Conservation (phyloP, 2,888 invertebrate genomes). For the Leptura quadrifasciata region DNA sequence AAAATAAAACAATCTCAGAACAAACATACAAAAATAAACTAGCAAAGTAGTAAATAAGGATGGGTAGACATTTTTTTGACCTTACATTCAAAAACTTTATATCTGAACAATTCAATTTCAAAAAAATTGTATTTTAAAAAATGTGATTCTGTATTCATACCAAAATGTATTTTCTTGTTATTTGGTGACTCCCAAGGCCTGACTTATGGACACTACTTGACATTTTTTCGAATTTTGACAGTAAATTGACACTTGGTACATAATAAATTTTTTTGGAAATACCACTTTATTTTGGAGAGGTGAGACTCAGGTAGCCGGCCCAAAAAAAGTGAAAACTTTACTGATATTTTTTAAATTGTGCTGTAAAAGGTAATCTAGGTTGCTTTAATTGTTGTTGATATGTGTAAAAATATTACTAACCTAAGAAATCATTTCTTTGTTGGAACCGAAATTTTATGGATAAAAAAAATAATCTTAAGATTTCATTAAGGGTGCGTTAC, state of each 20-base stretch:
- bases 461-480: too few species aligned
- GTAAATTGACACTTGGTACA: constrained; percentile 41
- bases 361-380: too few species aligned
- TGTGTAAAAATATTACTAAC: too few species aligned
- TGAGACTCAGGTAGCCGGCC: not conserved
- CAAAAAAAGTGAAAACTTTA: too few species aligned
- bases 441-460: too few species aligned
- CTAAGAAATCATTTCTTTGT: too few species aligned
- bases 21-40: constrained; percentile 49
- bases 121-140: constrained; percentile 32
- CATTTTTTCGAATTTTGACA: constrained; percentile 57
- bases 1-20: constrained; percentile 50
- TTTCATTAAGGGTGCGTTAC: too few species aligned
- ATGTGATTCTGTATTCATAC: constrained; percentile 44
- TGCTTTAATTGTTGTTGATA: too few species aligned
- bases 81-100: constrained; percentile 21
- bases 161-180: constrained; percentile 56
- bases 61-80: constrained; percentile 16
- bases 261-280: constrained; percentile 1
- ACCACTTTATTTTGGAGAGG: not conserved
- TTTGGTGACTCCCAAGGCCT: constrained; percentile 50
- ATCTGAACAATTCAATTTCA: constrained; percentile 25
- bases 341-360: too few species aligned
- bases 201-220: constrained; percentile 58
- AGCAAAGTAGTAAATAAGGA: constrained; percentile 39